Evolutionary conservation across 2,113 vertebrate genomes (phyloP), one percentile per base, ranked within the genome.

Genomic region (Rhinoptilus africanus): DNA sequence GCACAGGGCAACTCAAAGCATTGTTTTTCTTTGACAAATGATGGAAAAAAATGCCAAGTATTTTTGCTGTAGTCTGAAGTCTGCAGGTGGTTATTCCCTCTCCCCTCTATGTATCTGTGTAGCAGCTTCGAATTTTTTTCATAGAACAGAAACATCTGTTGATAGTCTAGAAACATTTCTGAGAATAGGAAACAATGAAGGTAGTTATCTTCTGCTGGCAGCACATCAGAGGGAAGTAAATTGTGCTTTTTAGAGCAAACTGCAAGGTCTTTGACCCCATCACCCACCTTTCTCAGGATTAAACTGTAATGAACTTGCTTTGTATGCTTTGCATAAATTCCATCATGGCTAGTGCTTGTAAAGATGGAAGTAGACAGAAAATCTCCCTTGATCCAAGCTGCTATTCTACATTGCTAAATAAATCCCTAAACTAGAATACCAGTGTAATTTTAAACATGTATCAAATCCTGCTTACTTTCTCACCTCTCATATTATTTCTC

Each of bases 141-240:
- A 76, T 19, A 45, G 63, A 74, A 92, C 43, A 91, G 51, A 92
- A 92, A 56, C 20, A 85, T 81, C 80, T 95, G 68, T 62, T 87
- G 76, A 87, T 81, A 60, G 56, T 59, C 76, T 67, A 91, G 37
- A 89, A 91, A 74, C 56, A 75, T 71, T 89, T 94, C 73, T 95
- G 77, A 95, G 80, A 89, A 89, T 4, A 78, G 68, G 89, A 94
- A 96, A 74, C 39, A 87, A 89, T 54, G 79, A 89, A 51, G 37
- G 64, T 91, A 93, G 85, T 96, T 59, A 91, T 94, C 64, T 84
- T 81, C 64, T 89, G 35, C 73, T 94, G 86, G 77, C 89, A 96
- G 73, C 30, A 69, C 69, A 87, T 96, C 35, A 96, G 47, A 91
- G 27, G 17, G 45, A 92, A 80, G 45, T 2, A 88, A 69, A 87